Percentiles rank a stretch among this genome's conserved stretches.
phyloP scores from a whole-genome alignment of 2,888 invertebrate genomes.

The Toxonevra muliebris region DNA sequence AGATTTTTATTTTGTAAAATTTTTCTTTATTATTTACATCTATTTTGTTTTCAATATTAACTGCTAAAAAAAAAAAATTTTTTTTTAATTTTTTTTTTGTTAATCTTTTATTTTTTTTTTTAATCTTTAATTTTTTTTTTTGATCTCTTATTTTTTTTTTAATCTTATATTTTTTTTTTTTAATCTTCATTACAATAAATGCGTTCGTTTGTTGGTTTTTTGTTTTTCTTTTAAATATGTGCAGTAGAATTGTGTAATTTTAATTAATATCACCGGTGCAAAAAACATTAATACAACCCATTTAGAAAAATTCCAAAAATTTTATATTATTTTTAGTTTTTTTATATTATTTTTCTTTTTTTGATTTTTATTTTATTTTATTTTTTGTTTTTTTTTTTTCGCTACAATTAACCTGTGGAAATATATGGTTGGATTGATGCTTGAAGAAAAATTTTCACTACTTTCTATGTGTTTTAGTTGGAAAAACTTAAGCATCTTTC shows the following conservation, averaged over 20 bases:
- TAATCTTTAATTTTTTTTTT: conserved; percentile 1
- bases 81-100: neutral
- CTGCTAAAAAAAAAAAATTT: neutral
- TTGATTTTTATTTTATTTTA: neutral
- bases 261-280: conserved; percentile 41
- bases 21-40: neutral
- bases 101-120: neutral
- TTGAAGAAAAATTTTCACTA: too few species aligned
- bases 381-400: too few species aligned
- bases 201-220: neutral
- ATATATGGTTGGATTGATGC: too few species aligned
- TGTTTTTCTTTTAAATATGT: conserved; percentile 31
- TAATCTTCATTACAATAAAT: conserved; percentile 15
- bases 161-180: conserved; percentile 6
- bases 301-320: conserved; percentile 12
- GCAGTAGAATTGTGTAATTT: neutral
- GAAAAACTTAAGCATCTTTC: too few species aligned
- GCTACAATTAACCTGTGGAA: too few species aligned
- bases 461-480: too few species aligned
- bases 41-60: neutral
- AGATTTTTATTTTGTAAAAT: too few species aligned
- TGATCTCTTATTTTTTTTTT: neutral
- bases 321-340: conserved; percentile 1
- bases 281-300: conserved; percentile 34
- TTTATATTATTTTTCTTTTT: neutral